phyloP scores from a whole-genome alignment of 1,140 invertebrate genomes.

The Holcopasites calliopsidis region DNA sequence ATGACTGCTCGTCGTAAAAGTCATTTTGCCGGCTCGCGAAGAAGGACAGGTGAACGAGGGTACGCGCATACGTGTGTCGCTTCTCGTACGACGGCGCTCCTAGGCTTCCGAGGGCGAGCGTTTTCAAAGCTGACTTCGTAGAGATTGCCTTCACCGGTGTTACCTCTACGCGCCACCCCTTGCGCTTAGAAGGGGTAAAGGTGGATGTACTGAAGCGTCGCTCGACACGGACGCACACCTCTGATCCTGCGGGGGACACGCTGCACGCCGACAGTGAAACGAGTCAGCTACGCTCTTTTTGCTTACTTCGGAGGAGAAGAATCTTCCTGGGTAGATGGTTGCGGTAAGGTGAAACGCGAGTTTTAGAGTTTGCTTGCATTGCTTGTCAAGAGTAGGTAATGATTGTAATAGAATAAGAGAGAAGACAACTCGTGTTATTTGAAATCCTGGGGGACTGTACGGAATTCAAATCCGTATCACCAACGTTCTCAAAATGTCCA shows the following conservation, averaged over 20 bases:
- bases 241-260: constrained; percentile 18
- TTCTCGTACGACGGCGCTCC: background rate
- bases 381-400: no score
- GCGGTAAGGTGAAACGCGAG: background rate
- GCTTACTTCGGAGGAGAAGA: background rate
- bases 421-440: no score
- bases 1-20: constrained; percentile 75
- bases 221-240: constrained; percentile 34
- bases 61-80: background rate
- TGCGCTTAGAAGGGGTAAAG: background rate
- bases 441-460: no score
- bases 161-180: background rate
- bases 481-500: background rate
- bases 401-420: no score
- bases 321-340: background rate
- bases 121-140: constrained; percentile 7
- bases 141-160: constrained; percentile 11
- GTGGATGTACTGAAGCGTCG: constrained; percentile 3
- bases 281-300: background rate
- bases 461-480: no score
- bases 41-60: constrained; percentile 75
- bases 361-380: background rate
- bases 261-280: background rate
- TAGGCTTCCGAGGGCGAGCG: constrained; percentile 27
- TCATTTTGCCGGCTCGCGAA: constrained; percentile 71